phyloP scores from a whole-genome alignment of 2,888 invertebrate species.

The Caenorhabditis sp. region DNA sequence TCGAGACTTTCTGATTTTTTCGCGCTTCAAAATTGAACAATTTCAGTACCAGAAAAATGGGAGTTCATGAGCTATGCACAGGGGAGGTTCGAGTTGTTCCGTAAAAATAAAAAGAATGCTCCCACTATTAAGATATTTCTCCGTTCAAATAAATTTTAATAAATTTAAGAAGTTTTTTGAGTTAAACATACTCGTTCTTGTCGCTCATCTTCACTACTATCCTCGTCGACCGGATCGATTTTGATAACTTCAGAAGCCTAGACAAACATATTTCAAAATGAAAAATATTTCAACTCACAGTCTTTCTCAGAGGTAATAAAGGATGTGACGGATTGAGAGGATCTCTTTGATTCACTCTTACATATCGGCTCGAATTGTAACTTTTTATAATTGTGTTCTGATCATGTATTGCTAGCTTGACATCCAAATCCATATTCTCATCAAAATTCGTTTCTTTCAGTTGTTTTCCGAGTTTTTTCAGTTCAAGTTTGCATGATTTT shows the following conservation, averaged over 20 bases:
- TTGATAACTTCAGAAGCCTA: conserved; percentile 7
- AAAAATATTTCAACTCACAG: conserved; percentile 12
- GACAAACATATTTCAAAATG: neutral
- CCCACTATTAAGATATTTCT: too few relatives aligned
- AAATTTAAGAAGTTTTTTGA: too few relatives aligned
- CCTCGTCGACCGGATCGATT: neutral
- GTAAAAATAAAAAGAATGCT: neutral
- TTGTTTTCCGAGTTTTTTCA: conserved; percentile 38
- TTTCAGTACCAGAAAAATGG: too few relatives aligned
- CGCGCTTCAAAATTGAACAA: conserved; percentile 4
- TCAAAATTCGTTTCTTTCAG: neutral
- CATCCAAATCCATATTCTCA: conserved; percentile 19
- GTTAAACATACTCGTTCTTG: neutral
- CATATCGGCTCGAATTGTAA: conserved; percentile 32
- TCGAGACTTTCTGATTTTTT: conserved; percentile 27
- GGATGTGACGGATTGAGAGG: conserved; percentile 44
- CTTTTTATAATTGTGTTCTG: conserved; percentile 38
- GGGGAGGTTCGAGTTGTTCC: too few relatives aligned
- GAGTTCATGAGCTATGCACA: too few relatives aligned
- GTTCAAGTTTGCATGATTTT: conserved; percentile 19
- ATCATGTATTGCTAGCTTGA: conserved; percentile 13
- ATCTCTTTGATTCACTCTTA: conserved; percentile 39
- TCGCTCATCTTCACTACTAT: conserved; percentile 8
- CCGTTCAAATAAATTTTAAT: too few relatives aligned
- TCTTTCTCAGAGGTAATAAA: conserved; percentile 37